Base-by-base conservation (phyloP, 2,888 invertebrate genomes). In the Deilephila porcellus region DNA sequence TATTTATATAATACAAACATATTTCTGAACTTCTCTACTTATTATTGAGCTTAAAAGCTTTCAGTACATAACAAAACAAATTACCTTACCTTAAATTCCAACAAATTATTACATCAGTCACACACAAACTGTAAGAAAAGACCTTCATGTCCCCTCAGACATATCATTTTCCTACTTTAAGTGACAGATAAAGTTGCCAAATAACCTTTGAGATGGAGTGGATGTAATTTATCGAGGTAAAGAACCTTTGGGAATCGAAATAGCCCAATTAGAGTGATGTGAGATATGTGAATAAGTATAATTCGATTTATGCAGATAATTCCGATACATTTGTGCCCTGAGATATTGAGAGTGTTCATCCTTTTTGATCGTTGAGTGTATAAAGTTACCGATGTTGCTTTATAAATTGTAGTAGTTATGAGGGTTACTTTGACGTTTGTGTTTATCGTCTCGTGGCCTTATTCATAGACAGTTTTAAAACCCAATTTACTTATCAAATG, bases 191-290 rank as follows among this genome's bases (percentile, higher is more conserved):
- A 74, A 72, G 45, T 71, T 20, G 60, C 72, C 72, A 64, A 60
- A 74, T 73, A 70, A 70, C 73, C 76, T 72, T 74, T 74, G 59
- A 74, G 73, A 73, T 71, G 70, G 52, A 60, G n/a, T 20, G 60
- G 56, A 45, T 70, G 77, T 83, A 84, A 84, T 83, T 82, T 81
- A 84, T 80, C 75, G 75, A 74, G 77, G 70, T 75, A 77, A 79
- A 76, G 77, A 78, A 75, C 83, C 77, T 75, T 75, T 34, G 82
- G 82, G 84, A 83, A 81, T 84, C 78, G 81, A 79, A 83, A 85
- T 80, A 78, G 79, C 79, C 82, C 83, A 85, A 85, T 86, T 86
- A 82, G 79, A 72, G 80, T 79, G 80, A 80, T 79, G 77, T 83
- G 83, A 84, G 85, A 85, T 82, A 83, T 84, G 80, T 82, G 80